A percentile compares a stretch with the other conserved stretches of the same genome.
These are phyloP conservation scores for Pogonomyrmex barbatus DNA, from an alignment of 1,140 invertebrate species.

Conservation along the genomic window DNA sequence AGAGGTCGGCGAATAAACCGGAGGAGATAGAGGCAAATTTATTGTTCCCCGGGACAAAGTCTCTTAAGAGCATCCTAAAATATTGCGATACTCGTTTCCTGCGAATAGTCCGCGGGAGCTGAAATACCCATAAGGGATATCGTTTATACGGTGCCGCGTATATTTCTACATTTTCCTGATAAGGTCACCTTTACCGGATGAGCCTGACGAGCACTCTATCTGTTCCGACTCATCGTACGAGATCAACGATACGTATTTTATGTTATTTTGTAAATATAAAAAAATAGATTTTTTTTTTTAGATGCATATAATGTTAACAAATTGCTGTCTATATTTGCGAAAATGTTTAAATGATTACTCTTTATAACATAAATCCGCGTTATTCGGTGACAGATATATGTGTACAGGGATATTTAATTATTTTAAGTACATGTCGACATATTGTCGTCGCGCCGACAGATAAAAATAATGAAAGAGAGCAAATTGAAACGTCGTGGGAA, in stretches of 20 bases:
- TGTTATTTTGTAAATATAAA: background rate
- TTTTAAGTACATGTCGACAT: constrained; percentile 25
- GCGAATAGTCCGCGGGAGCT: constrained; percentile 47
- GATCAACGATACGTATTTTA: background rate
- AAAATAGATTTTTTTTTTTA: background rate
- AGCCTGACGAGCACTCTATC: constrained; percentile 1
- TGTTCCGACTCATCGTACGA: background rate
- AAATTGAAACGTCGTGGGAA: constrained; percentile 67
- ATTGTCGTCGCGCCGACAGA: constrained; percentile 43
- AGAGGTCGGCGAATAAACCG: constrained; percentile 72
- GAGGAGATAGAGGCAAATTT: constrained; percentile 68
- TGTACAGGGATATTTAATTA: constrained; percentile 53
- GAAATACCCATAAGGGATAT: constrained; percentile 51
- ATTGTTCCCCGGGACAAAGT: constrained; percentile 65
- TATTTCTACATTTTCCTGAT: constrained; percentile 44
- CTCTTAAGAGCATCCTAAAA: constrained; percentile 69
- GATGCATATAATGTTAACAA: background rate
- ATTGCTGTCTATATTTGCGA: background rate
- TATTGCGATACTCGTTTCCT: constrained; percentile 51
- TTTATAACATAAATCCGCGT: background rate
- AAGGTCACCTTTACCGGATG: background rate
- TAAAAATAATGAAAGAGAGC: constrained; percentile 65
- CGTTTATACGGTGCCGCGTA: constrained; percentile 36
- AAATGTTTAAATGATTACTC: background rate
- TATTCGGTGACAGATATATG: background rate